Base-by-base conservation (phyloP, 2,888 invertebrate genomes). In the Sarcophaga carnaria region DNA sequence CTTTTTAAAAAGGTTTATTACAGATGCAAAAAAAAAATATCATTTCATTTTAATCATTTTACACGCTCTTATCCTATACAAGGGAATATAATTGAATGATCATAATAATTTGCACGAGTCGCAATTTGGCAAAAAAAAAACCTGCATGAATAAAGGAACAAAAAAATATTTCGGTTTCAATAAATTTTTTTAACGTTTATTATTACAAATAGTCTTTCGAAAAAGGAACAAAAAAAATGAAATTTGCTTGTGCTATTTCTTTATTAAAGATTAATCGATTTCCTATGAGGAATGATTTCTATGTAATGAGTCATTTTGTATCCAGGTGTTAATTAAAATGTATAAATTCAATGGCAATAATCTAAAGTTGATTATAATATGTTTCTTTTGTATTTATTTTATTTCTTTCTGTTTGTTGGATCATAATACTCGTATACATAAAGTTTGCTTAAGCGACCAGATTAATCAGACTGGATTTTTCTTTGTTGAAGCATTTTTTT, bases 311-410 rank as follows among this genome's bases (percentile, higher is more conserved):
- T 81, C 69, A 76, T 59, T 62, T 22, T 37, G 25, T 47, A 47
- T 78, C 81, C 85, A 85, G 85, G 79, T 86, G 85, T 82, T 79
- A 82, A 82, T 76, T 86, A 70, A 75, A 78, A 75, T 82, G 60
- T 71, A 49, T 59, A 17, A n/a, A 20, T 37, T 72, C 54, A 54
- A 1, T 37, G 8, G 1, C 37, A 0, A 37, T 8, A 37, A 37
- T 37, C 37, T 37, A 8, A 37, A 37, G 10, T 37, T 37, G 37
- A 37, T 37, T 37, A 37, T 37, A 37, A 37, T 10, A 37, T 37
- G 1, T 6, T 8, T 37, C 4, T 6, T 37, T 37, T 6, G 6
- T 22, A 37, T 37, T 37, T 37, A 6, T 37, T 37, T 37, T 37
- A 37, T 37, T 37, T 37, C 8, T 37, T 37, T 37, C 37, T 1